Evolutionary conservation across 2,888 invertebrate species (phyloP), one percentile per base, ranked within the genome.

Genomic region (Falcaria lacertinaria): DNA sequence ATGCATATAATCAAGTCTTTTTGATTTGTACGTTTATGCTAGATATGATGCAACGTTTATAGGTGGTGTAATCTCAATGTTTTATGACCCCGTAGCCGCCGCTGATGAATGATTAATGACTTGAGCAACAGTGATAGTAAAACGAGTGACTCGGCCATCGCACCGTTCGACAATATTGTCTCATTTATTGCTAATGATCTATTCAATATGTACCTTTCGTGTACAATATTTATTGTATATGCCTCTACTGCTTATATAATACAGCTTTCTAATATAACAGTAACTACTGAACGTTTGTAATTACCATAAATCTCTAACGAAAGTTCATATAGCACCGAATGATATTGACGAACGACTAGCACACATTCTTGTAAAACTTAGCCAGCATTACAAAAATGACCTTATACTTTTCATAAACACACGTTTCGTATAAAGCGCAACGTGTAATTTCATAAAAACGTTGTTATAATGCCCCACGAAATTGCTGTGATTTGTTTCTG

Each of bases 171-270:
- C 75, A 74, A 80, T 84, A 84, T 83, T 83, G 83, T 84, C 83
- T 81, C 80, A 79, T 84, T 83, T 80, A 79, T 77, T 79, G 75
- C 80, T 82, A 80, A 85, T 84, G 83, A 82, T 77, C 74, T 77
- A 82, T 83, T 80, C 70, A 80, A 72, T 69, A 65, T 66, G 45
- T 51, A 48, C 53, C 47, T 48, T 56, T 39, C 33, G 44, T 53
- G 48, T 57, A 46, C 49, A 54, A 54, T 49, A 45, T 48, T 44
- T 52, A 47, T 48, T 50, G 33, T 37, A 34, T 53, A 50, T 46
- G 36, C 45, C 39, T 52, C 36, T 22, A 25, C 44, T 43, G 41
- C 39, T 49, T 46, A 66, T 66, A 63, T 46, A 57, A 65, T 60
- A 56, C 52, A 48, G 68, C 75, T 80, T 76, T 80, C 75, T 74